Evolutionary conservation across 2,797 vertebrate genomes (phyloP).

Genomic region (Urocyon cinereoargenteus): DNA sequence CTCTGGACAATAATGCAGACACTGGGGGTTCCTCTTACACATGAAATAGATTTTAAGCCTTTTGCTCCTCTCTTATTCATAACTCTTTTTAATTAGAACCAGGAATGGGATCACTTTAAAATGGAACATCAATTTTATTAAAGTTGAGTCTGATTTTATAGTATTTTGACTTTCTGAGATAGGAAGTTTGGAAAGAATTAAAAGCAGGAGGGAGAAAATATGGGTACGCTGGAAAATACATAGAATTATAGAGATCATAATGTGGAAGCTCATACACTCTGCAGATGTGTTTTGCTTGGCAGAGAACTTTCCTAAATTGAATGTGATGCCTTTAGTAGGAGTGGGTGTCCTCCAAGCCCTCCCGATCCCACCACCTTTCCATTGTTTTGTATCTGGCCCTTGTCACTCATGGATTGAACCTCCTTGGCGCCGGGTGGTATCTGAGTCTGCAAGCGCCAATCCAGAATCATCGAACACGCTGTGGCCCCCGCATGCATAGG

Average conservation of each 20-base stretch:
- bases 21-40: neutral
- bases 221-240: neutral
- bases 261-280: neutral
- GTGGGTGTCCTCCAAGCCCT: neutral
- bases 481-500: neutral
- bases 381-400: neutral
- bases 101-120: conserved; percentile 48
- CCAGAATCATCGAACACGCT: neutral
- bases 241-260: neutral
- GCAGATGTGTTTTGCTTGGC: neutral
- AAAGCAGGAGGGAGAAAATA: conserved; percentile 59
- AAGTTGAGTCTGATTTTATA: conserved; percentile 57
- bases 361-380: neutral
- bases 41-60: conserved; percentile 21
- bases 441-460: neutral
- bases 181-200: conserved; percentile 61
- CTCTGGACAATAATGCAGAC: neutral
- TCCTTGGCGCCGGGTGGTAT: neutral
- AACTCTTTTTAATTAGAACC: conserved; percentile 60
- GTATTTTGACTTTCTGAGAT: conserved; percentile 65
- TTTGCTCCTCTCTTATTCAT: conserved; percentile 19
- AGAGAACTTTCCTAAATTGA: neutral
- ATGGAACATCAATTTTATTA: conserved; percentile 59
- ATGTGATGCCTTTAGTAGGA: neutral
- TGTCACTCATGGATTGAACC: neutral